Conservation (phyloP, 2,113 vertebrate species). For the Nansenia antarctica region DNA sequence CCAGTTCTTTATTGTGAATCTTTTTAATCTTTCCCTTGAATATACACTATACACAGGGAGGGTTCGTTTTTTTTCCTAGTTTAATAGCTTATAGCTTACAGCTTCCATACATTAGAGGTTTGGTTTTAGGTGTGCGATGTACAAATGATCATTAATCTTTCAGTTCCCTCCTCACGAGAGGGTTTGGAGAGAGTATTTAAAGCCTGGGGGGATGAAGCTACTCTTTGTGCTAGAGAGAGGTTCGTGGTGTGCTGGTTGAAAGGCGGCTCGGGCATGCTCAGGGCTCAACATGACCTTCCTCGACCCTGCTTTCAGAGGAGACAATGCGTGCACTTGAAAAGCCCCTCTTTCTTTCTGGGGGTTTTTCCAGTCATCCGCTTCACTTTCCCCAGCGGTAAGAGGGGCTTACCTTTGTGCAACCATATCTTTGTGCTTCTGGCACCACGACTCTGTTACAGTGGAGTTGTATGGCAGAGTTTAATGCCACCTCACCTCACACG, state of each 20-base stretch:
- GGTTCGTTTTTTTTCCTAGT: too few relatives aligned
- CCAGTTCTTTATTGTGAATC: slow-evolving; percentile 30
- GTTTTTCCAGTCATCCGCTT: slow-evolving; percentile 28
- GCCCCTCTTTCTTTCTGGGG: slow-evolving; percentile 37
- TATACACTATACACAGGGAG: neutral
- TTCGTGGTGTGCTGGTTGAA: slow-evolving; percentile 20
- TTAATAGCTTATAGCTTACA: too few relatives aligned
- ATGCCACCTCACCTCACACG: too few relatives aligned
- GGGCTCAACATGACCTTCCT: slow-evolving; percentile 54
- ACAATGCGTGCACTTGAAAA: slow-evolving; percentile 66
- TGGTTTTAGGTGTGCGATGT: slow-evolving; percentile 20
- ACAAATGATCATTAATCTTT: slow-evolving; percentile 2
- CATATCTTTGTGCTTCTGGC: slow-evolving; percentile 1
- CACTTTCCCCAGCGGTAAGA: slow-evolving; percentile 29
- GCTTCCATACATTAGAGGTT: too few relatives aligned
- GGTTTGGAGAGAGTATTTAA: slow-evolving; percentile 52
- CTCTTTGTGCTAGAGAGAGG: slow-evolving; percentile 62
- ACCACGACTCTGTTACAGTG: neutral
- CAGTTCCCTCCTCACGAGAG: too few relatives aligned
- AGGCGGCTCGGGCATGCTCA: slow-evolving; percentile 3
- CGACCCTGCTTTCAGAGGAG: slow-evolving; percentile 69
- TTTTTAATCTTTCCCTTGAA: slow-evolving; percentile 15
- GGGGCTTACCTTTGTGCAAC: slow-evolving; percentile 7
- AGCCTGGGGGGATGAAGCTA: slow-evolving; percentile 56
- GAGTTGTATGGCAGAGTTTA: neutral